Percentiles rank a stretch among this genome's conserved stretches.
Evolutionary conservation across 2,888 invertebrate species (phyloP).

Genomic region (Papilio demoleus): DNA sequence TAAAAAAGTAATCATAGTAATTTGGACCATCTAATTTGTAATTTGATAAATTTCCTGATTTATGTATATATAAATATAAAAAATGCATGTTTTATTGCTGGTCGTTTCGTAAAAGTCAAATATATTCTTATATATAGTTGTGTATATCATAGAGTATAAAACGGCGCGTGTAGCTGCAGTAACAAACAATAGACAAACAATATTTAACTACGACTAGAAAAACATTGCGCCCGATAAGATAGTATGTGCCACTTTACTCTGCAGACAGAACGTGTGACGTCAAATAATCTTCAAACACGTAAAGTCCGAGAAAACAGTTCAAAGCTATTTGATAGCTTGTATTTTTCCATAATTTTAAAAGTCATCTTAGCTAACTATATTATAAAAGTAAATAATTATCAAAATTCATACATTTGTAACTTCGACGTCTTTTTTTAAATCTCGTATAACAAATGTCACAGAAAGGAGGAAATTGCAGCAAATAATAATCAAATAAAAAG

Average conservation of each 20-base stretch:
- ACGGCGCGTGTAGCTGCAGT: not conserved
- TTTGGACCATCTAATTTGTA: no score
- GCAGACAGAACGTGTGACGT: not conserved
- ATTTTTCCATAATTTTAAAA: not conserved
- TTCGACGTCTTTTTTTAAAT: no score
- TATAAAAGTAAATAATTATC: no score
- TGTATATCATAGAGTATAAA: not conserved
- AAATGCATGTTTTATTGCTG: no score
- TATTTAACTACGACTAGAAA: conserved; percentile 19
- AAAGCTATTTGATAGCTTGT: not conserved
- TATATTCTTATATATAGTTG: not conserved
- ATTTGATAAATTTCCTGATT: no score
- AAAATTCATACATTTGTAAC: no score
- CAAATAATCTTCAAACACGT: not conserved
- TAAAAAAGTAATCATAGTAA: no score
- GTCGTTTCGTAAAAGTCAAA: no score
- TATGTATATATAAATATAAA: no score
- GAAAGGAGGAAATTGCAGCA: not conserved
- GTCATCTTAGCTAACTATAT: not conserved
- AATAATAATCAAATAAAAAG: not conserved
- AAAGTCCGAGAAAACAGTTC: not conserved
- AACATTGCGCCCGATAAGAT: conserved; percentile 21
- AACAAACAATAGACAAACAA: conserved; percentile 22
- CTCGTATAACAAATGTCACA: not conserved
- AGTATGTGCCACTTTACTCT: conserved; percentile 16